phyloP scores from a whole-genome alignment of 2,797 vertebrate species.

The Microchirus variegatus region DNA sequence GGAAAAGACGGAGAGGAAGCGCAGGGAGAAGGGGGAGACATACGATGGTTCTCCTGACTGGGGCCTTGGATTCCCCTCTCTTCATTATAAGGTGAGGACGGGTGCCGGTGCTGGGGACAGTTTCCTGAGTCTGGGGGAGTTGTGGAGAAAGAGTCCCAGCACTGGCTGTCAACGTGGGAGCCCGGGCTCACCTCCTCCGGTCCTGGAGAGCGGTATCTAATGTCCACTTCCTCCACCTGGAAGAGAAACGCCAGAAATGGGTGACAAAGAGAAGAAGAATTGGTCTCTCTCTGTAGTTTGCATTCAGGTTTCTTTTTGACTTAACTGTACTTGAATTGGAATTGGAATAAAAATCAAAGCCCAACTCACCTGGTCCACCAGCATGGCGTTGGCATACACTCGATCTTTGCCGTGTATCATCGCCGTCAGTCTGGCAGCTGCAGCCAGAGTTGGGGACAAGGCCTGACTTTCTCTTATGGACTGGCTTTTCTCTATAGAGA shows the following conservation, averaged over 20 bases:
- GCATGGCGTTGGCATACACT: constrained; percentile 75
- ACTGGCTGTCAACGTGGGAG: constrained; percentile 58
- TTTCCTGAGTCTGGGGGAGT: constrained; percentile 42
- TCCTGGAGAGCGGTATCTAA: constrained; percentile 71
- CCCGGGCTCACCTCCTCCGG: constrained; percentile 53
- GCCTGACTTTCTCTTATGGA: constrained; percentile 81
- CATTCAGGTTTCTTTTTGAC: too few relatives aligned
- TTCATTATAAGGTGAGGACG: constrained; percentile 37
- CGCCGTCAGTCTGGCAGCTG: constrained; percentile 79
- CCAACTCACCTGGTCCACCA: constrained; percentile 74
- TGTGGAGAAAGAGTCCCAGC: constrained; percentile 57
- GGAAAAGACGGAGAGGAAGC: constrained; percentile 62
- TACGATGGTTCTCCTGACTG: constrained; percentile 33
- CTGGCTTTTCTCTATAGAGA: constrained; percentile 83
- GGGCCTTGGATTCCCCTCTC: constrained; percentile 36
- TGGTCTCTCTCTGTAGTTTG: constrained; percentile 1
- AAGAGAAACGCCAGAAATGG: constrained; percentile 30
- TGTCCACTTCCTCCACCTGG: constrained; percentile 82
- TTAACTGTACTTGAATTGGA: too few relatives aligned
- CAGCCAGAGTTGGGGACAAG: constrained; percentile 76
- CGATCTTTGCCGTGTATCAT: constrained; percentile 86
- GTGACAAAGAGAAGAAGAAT: constrained; percentile 1
- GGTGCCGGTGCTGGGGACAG: constrained; percentile 43
- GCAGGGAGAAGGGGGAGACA: constrained; percentile 54
- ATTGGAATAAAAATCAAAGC: neutral